These are phyloP conservation scores for Dryocosmus kuriphilus DNA, from an alignment of 2,888 invertebrate species.

Conservation along the genomic window DNA sequence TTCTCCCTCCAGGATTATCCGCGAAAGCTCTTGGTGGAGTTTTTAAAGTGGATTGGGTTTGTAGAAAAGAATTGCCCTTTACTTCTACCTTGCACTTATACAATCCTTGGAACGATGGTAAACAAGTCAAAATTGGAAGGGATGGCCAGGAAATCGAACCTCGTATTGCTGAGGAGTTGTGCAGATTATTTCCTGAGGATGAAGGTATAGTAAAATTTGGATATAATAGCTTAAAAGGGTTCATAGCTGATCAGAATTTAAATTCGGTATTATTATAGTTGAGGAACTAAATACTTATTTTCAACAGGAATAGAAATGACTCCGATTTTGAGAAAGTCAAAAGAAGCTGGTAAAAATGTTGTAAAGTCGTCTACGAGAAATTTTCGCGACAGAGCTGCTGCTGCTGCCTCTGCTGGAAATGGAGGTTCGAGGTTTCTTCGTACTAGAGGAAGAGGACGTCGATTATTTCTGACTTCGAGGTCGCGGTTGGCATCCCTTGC, in stretches of 20 bases:
- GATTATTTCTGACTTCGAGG: conserved; percentile 83
- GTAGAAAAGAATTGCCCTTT: conserved; percentile 95
- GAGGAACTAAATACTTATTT: conserved; percentile 22
- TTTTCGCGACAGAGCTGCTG: conserved; percentile 63
- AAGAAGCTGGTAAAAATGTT: conserved; percentile 87
- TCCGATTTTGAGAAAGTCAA: conserved; percentile 90
- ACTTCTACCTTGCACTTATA: conserved; percentile 94
- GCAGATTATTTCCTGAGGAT: conserved; percentile 95
- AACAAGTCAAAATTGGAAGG: conserved; percentile 99
- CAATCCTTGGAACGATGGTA: conserved; percentile 99
- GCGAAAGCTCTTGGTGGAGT: conserved; percentile 96
- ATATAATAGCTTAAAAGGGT: not conserved
- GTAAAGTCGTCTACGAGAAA: conserved; percentile 79
- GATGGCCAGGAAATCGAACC: conserved; percentile 99
- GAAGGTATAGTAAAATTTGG: conserved; percentile 79
- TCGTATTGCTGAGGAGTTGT: conserved; percentile 95
- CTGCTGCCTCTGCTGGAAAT: no score
- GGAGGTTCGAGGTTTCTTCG: conserved; percentile 71
- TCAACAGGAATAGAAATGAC: conserved; percentile 87
- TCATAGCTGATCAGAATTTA: not conserved
- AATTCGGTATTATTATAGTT: not conserved
- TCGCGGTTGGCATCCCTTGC: conserved; percentile 80
- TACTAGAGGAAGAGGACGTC: conserved; percentile 77
- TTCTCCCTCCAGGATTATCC: conserved; percentile 94
- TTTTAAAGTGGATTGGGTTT: conserved; percentile 98